Conservation (phyloP, 2,113 vertebrate species). For the Ptyas mucosa region DNA sequence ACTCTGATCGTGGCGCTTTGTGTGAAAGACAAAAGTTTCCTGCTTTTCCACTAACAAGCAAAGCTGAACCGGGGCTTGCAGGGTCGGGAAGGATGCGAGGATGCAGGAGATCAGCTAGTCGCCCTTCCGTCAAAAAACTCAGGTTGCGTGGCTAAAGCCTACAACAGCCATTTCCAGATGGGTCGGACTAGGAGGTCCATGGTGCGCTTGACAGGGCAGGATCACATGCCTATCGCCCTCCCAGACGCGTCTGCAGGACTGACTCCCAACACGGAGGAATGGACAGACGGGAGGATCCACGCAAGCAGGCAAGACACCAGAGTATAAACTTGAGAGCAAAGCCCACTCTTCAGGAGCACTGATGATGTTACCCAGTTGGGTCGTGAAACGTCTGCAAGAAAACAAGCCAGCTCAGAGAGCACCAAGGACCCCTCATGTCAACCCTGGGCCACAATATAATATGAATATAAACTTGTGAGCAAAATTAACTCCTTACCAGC, state of each 20-base stretch:
- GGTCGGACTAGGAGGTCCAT: neutral
- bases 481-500: too few relatives aligned
- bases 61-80: neutral
- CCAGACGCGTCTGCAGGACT: neutral
- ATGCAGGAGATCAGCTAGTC: neutral
- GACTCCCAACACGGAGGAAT: neutral
- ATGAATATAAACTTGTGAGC: too few relatives aligned
- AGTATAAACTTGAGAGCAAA: too few relatives aligned
- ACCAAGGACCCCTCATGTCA: too few relatives aligned
- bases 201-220: neutral
- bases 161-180: neutral
- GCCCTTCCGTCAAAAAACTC: neutral
- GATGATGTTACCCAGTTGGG: too few relatives aligned
- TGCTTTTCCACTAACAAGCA: neutral
- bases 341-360: too few relatives aligned
- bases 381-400: too few relatives aligned
- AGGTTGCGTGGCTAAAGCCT: neutral
- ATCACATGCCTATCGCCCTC: neutral
- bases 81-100: neutral
- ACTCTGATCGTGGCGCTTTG: accelerated
- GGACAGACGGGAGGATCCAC: neutral
- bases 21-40: neutral
- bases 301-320: too few relatives aligned
- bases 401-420: too few relatives aligned
- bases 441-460: too few relatives aligned